Evolutionary conservation across 2,797 vertebrate species (phyloP), one percentile per base, ranked within the genome.

Genomic region (Brachymystax lenok): DNA sequence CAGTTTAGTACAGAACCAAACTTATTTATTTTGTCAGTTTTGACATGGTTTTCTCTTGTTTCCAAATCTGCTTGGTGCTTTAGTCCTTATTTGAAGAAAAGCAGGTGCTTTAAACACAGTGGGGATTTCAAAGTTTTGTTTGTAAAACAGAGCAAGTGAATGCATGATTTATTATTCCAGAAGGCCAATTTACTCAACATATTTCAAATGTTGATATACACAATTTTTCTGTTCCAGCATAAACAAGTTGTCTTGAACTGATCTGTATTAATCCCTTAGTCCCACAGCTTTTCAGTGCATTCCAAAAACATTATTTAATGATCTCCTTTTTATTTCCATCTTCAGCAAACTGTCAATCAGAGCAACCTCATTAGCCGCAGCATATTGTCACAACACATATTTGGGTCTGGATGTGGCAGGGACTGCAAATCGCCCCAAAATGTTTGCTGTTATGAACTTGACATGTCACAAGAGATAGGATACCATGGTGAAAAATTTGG

Each of bases 41-140:
- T 69, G 76, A 66, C 74, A n/a, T 74, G 17, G 12, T 35, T 68
- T 54, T 77, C 13, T 24, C n/a, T 63, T 16, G 5, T 35, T n/a
- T 73, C 1, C 19, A 74, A 79, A 80, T 84, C 74, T 76, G 64
- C 27, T 79, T 74, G 51, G 56, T 64, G 70, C 66, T 17, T 63
- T 63, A 24, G 21, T 63, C 59, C 59, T 10, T 24, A 80, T 51
- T 13, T n/a, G 4, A 68, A 33, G 24, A 33, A 66, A 35, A 64
- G 56, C 59, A 40, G 69, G 46, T 74, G 61, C 14, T 40, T 19
- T 50, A 6, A 7, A 30, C 5, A 50, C 35, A 56, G 19, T 14
- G 27, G 7, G 3, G 10, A 19, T 52, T 30, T 52, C 68, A 69
- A 8, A 7, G 17, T 72, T 50, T 72, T 17, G 52, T 54, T 56